Base-by-base conservation (phyloP, 2,113 vertebrate species). In the Microcebus lehilahytsara region DNA sequence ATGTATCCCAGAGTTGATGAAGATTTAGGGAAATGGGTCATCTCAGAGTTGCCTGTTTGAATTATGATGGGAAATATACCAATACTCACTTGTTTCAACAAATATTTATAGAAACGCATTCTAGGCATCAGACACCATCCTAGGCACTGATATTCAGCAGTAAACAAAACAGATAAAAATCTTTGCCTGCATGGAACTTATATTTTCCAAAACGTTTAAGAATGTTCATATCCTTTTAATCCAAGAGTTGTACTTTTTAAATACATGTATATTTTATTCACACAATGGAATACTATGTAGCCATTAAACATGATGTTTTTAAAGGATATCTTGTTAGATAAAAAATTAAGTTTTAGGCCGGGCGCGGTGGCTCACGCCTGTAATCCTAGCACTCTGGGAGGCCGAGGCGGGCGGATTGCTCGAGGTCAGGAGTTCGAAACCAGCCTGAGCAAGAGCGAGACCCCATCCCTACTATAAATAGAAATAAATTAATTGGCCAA, bases 161-260 rank as follows among this genome's bases (percentile, higher is more conserved):
- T 78, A 40, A 96, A 91, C 27, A 94, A 88, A 85, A 85, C 14
- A 88, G 49, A 85, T 3, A 88, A 62, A 96, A 93, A 89, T 91
- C 20, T 81, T 16, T 60, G 51, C 86, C 58, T 91, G 10, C 30
- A 34, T 56, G 3, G 40, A 88, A 56, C 5, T 81, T 95, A 79
- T 23, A 34, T 46, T 84, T 93, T 95, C 77, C 32, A 80, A 62
- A 86, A 56, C 79, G 58, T 51, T 96, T 80, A 37, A 91, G 80
- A 75, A 46, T 72, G 2, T 53, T 75, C 25, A 66, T 67, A 80
- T 37, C 30, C 40, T 19, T 91, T 87, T 91, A 81, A 62, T 16
- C 19, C 51, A 79, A 60, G 14, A 75, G 25, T 75, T 88, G 20
- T 9, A 93, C 42, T 49, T 89, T 67, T 46, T 81, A 42, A n/a